Evolutionary conservation across 2,113 vertebrate species (phyloP), one percentile per base, ranked within the genome.

Genomic region (Baryphthengus martii): DNA sequence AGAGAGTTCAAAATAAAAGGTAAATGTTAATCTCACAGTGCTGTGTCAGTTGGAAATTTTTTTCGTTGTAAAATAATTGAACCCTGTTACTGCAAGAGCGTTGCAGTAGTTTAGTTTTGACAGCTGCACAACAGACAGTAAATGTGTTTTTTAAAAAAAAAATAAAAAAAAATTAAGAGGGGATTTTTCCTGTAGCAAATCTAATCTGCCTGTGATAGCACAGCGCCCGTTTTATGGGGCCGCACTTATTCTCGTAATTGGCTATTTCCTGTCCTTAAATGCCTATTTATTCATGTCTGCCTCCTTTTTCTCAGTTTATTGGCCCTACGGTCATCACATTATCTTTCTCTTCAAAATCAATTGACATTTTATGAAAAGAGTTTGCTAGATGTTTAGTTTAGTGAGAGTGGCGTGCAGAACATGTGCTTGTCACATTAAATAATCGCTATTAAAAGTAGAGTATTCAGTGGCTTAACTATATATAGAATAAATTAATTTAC

Each of bases 191-290:
- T 88, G 8, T 63, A 89, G 80, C 66, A 89, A 80, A 88, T 89
- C 74, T 85, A 66, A 68, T 95, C 72, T 93, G 40, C 52, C n/a
- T 52, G 39, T 85, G 42, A 68, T 87, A 73, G 29, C 70, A 28
- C 26, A 61, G 39, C 4, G 8, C 65, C 20, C 17, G 13, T 59
- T 95, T 96, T 92, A 71, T 31, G 20, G 80, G 85, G 39, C 49
- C 7, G 4, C 53, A 52, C 95, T 95, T 95, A 85, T 62, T 96
- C 93, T 89, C 61, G 8, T 96, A 97, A 97, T 97, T 97, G 94
- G 65, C 93, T 96, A 45, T 95, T 97, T 96, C 91, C 72, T 96
- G 35, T 89, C 73, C 85, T 97, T 95, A 97, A 98, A 96, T 89
- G 76, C 66, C 92, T 97, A 85, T 98, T 96, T 96, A 82, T 95